These are phyloP conservation scores for Atethmia centrago DNA, from an alignment of 2,888 invertebrate species.

Conservation along the genomic window DNA sequence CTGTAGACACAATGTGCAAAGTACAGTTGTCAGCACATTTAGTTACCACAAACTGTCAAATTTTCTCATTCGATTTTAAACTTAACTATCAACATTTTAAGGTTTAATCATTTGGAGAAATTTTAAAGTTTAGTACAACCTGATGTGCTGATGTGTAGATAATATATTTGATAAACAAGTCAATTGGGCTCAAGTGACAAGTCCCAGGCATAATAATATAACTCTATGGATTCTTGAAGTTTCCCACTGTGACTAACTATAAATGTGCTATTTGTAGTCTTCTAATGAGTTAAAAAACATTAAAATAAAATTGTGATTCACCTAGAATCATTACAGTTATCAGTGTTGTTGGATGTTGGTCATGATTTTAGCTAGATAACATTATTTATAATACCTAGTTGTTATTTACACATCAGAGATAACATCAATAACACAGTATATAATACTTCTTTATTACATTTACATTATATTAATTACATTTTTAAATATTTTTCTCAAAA, in stretches of 20 bases:
- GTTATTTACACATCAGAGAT: conserved; percentile 51
- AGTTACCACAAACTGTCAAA: too few species aligned
- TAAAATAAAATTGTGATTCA: conserved; percentile 15
- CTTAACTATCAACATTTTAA: too few species aligned
- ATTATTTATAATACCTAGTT: conserved; percentile 36
- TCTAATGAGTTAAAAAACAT: not conserved
- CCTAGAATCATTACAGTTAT: conserved; percentile 29
- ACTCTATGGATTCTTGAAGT: not conserved
- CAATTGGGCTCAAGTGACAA: not conserved
- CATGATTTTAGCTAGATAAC: conserved; percentile 58
- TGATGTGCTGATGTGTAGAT: too few species aligned
- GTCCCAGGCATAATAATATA: not conserved
- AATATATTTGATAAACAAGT: not conserved
- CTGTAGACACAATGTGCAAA: not conserved
- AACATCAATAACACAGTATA: conserved; percentile 33
- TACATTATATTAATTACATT: too few species aligned
- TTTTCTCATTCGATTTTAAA: too few species aligned
- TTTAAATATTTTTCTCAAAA: too few species aligned
- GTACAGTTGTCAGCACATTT: too few species aligned
- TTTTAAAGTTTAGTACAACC: too few species aligned
- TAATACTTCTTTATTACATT: too few species aligned
- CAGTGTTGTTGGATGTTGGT: conserved; percentile 38
- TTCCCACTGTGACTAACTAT: not conserved
- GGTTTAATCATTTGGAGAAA: too few species aligned
- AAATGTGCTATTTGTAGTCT: conserved; percentile 5